Evolutionary conservation across 2,888 invertebrate species (phyloP), one percentile per base, ranked within the genome.

Genomic region (Ametastegia equiseti): DNA sequence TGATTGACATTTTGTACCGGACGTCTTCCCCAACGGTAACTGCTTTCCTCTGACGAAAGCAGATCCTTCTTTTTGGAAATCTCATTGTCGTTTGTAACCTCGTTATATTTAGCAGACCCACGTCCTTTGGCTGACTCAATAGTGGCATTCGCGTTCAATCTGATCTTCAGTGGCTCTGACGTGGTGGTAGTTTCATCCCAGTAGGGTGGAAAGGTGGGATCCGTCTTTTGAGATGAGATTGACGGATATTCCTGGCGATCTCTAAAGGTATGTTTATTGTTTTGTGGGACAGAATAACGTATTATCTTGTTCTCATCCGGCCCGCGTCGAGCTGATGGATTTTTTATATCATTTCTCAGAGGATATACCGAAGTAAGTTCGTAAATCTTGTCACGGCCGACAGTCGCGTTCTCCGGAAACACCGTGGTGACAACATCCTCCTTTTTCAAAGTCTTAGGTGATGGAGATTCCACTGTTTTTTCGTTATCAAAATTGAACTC

Each of bases 341-440:
- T 75, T 36, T 75, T 75, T 15, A 27, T 42, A 19, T 39, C 77
- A 42, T 80, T 33, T 63, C 33, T 80, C 23, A 82, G 79, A 5
- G 82, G 81, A 77, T 83, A 84, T 23, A 69, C 73, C 67, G 81
- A 82, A 19, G 85, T 84, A 69, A 84, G 82, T 80, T 85, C 85
- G 82, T 84, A 82, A 13, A 85, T 84, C 80, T 79, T 80, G 63
- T 80, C 75, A 54, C 83, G 79, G n/a, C 80, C 71, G 9, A 67
- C 71, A 27, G 65, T 79, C 11, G 81, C 5, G 30, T 33, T 82
- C 11, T 77, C 57, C 7, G 71, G 67, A 9, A 81, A 50, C 33
- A 80, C 77, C 7, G 81, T 78, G 15, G 82, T 71, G 15, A 50
- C 50, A 45, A n/a, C 11, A 36, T 54, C 54, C 36, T 75, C 50